These are phyloP conservation scores for Bos javanicus DNA, from an alignment of 2,113 vertebrate species.

Conservation along the genomic window DNA sequence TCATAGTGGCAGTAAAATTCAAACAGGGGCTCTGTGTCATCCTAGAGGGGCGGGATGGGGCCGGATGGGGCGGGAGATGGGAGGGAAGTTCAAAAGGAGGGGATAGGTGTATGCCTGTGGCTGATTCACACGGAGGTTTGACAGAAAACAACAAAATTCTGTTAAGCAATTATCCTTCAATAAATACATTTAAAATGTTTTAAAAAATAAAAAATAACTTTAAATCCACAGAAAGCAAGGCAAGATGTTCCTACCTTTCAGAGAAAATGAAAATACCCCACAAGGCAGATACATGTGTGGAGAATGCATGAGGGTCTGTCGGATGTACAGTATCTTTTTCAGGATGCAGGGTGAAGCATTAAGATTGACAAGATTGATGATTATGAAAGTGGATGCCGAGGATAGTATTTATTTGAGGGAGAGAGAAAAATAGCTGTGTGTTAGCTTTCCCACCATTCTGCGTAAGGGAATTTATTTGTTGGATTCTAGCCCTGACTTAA, in stretches of 20 bases:
- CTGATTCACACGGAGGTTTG: not conserved
- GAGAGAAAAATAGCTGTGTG: not conserved
- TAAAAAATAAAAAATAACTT: not conserved
- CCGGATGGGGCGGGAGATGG: accelerated
- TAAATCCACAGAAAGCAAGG: not conserved
- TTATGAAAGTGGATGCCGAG: not conserved
- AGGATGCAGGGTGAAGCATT: not conserved
- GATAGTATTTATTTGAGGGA: not conserved
- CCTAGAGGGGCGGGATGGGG: not conserved
- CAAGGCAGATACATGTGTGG: not conserved
- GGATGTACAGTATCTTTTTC: not conserved
- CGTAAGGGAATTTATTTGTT: not conserved
- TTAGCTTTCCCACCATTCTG: not conserved
- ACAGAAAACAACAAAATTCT: not conserved
- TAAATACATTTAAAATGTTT: not conserved
- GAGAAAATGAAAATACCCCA: not conserved
- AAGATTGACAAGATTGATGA: not conserved
- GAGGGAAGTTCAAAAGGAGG: not conserved
- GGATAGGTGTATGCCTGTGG: not conserved
- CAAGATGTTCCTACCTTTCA: not conserved
- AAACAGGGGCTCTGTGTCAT: not conserved
- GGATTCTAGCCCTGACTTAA: not conserved
- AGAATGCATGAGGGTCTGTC: accelerated
- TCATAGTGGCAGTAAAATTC: not conserved
- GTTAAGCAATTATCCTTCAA: not conserved